Percentiles rank a stretch among this genome's conserved stretches.
Conservation (phyloP, 2,888 invertebrate genomes). For the Dichetophora obliterata region DNA sequence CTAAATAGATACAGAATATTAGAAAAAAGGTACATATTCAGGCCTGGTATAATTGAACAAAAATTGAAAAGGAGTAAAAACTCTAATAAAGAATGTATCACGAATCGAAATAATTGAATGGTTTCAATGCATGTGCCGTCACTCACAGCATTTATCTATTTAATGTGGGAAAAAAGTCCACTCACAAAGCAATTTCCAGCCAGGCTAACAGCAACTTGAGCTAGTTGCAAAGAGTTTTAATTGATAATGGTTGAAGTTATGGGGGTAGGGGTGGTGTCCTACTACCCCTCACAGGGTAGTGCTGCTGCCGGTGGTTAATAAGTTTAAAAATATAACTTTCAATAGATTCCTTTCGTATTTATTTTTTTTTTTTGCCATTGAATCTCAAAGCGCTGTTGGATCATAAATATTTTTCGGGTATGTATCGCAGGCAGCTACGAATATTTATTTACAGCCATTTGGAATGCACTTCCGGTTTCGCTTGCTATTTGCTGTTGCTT, state of each 20-base stretch:
- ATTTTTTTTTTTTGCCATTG: background rate
- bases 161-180: conserved; percentile 48
- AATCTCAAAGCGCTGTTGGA: background rate
- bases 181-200: conserved; percentile 53
- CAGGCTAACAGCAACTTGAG: conserved; percentile 48
- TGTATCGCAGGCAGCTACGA: background rate
- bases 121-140: background rate
- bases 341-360: no score
- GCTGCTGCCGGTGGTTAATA: no score
- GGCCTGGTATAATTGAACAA: no score
- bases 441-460: background rate
- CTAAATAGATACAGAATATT: no score
- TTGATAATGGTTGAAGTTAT: background rate
- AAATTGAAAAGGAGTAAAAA: no score
- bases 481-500: conserved; percentile 52
- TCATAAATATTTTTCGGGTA: background rate
- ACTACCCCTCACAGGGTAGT: no score
- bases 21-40: no score
- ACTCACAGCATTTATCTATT: conserved; percentile 9
- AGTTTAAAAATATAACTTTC: no score
- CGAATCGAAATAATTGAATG: background rate
- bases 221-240: background rate
- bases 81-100: no score
- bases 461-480: conserved; percentile 59
- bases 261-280: background rate